Conservation (phyloP, 1,140 invertebrate genomes). For the Drosophila yakuba region DNA sequence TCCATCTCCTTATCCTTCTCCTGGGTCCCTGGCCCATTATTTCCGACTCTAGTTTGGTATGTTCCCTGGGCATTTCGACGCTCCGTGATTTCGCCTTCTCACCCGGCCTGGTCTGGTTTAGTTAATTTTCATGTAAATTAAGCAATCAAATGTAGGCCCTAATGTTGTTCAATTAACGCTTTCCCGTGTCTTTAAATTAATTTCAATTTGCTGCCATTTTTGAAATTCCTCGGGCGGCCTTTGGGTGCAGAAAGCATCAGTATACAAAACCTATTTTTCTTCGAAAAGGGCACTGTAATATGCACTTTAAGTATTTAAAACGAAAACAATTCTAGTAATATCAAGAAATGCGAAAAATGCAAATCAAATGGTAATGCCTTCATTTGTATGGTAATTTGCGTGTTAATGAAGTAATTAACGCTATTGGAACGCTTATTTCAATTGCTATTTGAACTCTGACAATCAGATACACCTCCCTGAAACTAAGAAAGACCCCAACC, state of each 20-base stretch:
- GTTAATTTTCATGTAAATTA: conserved; percentile 83
- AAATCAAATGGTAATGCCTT: not conserved
- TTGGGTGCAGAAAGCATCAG: not conserved
- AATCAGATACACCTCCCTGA: conserved; percentile 12
- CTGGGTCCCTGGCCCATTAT: conserved; percentile 20
- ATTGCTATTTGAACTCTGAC: conserved; percentile 44
- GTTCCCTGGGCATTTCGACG: conserved; percentile 16
- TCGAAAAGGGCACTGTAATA: no score
- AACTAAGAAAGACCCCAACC: not conserved
- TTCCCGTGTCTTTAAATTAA: conserved; percentile 46
- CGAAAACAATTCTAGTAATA: no score
- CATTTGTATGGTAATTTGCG: conserved; percentile 30
- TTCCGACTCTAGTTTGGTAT: conserved; percentile 13
- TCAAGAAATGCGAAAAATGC: no score
- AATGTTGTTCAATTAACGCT: conserved; percentile 78
- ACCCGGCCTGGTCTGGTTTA: conserved; percentile 29
- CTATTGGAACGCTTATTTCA: conserved; percentile 42
- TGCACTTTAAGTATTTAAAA: no score
- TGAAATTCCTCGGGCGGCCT: not conserved
- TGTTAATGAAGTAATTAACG: conserved; percentile 51
- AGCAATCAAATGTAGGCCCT: conserved; percentile 70
- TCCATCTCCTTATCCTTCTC: no score
- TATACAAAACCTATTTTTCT: no score
- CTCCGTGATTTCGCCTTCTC: conserved; percentile 53
- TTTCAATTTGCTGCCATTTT: conserved; percentile 49